Evolutionary conservation across 2,113 vertebrate species (phyloP).

Genomic region (Otolemur garnettii): DNA sequence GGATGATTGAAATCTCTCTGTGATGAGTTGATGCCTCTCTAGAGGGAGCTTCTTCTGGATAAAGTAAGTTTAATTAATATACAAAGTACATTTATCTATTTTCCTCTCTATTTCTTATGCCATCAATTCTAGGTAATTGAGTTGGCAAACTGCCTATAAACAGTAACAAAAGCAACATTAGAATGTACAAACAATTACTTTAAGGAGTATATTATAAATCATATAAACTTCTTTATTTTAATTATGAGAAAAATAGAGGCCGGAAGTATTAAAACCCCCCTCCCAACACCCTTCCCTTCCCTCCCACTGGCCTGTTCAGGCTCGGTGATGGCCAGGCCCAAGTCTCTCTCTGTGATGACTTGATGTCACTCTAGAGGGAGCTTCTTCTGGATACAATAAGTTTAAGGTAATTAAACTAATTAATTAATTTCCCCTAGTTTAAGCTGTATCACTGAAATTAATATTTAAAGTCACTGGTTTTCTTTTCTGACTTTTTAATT

Average conservation of each 20-base stretch:
- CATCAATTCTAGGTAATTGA: background rate
- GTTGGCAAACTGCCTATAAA: background rate
- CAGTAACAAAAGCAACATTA: background rate
- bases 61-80: background rate
- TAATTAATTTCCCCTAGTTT: background rate
- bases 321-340: rapidly evolving
- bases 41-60: too few species aligned
- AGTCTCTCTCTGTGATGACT: rapidly evolving
- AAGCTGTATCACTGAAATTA: background rate
- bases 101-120: background rate
- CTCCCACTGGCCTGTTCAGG: rapidly evolving
- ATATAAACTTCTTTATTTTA: background rate
- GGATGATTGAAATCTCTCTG: background rate
- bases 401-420: background rate
- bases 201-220: background rate
- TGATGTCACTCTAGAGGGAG: background rate
- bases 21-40: too few species aligned
- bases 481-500: background rate
- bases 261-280: background rate
- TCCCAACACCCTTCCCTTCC: rapidly evolving
- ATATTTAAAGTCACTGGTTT: background rate
- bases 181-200: background rate
- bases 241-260: background rate
- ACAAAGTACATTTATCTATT: background rate
- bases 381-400: background rate